Percentiles rank a stretch among this genome's conserved stretches.
phyloP scores from a whole-genome alignment of 1,140 invertebrate genomes.

The Diachasma alloeum region DNA sequence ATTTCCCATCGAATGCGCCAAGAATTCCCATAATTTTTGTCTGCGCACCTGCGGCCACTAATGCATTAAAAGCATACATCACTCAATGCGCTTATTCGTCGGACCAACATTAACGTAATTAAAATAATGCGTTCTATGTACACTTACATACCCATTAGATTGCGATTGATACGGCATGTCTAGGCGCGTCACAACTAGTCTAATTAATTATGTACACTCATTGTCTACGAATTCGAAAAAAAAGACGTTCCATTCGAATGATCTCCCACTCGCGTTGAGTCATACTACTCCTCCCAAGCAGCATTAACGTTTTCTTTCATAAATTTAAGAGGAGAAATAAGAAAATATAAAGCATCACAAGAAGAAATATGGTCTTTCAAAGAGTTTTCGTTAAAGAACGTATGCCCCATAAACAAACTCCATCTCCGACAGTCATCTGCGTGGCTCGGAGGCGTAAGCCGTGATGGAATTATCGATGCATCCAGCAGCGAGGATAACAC shows the following conservation, averaged over 20 bases:
- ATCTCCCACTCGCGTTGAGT: not conserved
- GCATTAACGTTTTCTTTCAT: no score
- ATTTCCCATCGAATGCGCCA: no score
- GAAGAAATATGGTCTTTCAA: not conserved
- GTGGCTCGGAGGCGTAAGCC: slow-evolving; percentile 75
- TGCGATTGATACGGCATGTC: not conserved
- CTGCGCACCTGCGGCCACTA: no score
- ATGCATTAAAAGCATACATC: no score
- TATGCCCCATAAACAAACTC: slow-evolving; percentile 42
- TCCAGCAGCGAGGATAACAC: slow-evolving; percentile 78
- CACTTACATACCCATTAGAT: not conserved
- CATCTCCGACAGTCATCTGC: slow-evolving; percentile 72
- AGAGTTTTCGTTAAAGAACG: slow-evolving; percentile 30
- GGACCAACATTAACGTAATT: not conserved
- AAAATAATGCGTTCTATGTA: not conserved
- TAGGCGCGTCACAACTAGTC: not conserved
- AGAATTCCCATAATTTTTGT: no score
- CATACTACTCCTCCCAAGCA: not conserved
- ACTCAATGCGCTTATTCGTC: not conserved
- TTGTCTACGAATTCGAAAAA: not conserved
- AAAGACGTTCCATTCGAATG: not conserved
- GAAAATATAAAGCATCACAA: not conserved
- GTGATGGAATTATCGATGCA: slow-evolving; percentile 80
- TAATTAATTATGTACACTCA: not conserved
- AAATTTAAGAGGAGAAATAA: no score